Evolutionary conservation across 2,113 vertebrate genomes (phyloP).

Genomic region (Empidonax traillii): DNA sequence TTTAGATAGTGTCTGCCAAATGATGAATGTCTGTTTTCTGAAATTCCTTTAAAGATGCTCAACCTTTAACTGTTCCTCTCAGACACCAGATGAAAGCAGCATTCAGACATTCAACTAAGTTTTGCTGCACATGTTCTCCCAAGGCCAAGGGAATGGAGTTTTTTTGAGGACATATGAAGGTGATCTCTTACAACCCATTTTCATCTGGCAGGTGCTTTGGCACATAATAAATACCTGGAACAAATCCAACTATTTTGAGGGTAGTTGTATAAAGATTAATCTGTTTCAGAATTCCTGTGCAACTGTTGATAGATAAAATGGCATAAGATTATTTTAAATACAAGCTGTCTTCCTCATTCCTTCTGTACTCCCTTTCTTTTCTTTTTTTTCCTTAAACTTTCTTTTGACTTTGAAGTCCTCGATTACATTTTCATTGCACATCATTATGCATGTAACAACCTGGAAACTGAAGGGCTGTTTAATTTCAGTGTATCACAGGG

Average conservation of each 20-base stretch:
- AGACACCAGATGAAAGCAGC: slow-evolving; percentile 1
- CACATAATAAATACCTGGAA: neutral
- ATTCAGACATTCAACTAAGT: neutral
- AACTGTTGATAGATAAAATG: neutral
- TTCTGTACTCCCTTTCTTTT: neutral
- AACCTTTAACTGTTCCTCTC: neutral
- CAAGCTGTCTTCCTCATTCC: neutral
- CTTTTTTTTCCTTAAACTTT: neutral
- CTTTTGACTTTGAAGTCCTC: neutral
- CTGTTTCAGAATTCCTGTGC: neutral
- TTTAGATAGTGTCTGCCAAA: neutral
- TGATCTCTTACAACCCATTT: neutral
- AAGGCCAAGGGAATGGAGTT: neutral
- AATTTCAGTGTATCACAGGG: neutral
- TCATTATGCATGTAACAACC: neutral
- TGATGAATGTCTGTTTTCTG: neutral
- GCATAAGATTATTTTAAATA: neutral
- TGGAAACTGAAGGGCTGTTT: neutral
- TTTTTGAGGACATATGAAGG: neutral
- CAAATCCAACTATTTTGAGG: neutral
- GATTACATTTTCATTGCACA: neutral
- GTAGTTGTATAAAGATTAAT: neutral
- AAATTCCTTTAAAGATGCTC: neutral
- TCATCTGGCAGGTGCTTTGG: neutral
- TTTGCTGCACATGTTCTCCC: neutral